Percentiles rank a stretch among this genome's conserved stretches.
phyloP scores from a whole-genome alignment of 2,113 vertebrate species.

The Bubo blakistoni region DNA sequence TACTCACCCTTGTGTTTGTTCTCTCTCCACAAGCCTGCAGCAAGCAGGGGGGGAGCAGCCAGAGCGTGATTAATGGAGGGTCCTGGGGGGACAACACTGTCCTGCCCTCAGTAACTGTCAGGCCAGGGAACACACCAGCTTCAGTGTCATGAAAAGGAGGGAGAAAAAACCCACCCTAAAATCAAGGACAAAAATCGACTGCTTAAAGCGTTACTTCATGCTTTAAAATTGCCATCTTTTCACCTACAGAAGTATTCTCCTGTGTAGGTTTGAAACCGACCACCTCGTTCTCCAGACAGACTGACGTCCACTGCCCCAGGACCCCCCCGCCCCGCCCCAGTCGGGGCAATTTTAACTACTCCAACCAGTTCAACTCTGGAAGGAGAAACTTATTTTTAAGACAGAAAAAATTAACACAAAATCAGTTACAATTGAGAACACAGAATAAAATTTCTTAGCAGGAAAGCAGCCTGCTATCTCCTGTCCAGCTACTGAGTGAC shows the following conservation, averaged over 20 bases:
- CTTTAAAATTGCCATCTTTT: neutral
- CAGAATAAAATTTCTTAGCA: neutral
- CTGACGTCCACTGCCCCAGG: neutral
- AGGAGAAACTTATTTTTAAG: neutral
- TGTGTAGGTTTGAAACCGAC: fast-evolving
- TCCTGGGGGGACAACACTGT: fast-evolving
- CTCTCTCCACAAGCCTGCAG: neutral
- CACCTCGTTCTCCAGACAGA: neutral
- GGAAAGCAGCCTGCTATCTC: neutral
- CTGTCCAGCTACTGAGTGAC: neutral
- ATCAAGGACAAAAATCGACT: neutral
- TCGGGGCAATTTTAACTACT: neutral
- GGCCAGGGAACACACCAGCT: neutral
- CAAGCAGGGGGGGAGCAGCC: neutral
- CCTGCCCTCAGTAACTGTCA: neutral
- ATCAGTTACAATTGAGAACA: neutral
- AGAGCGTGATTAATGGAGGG: neutral
- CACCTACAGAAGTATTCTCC: neutral
- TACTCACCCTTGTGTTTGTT: fast-evolving
- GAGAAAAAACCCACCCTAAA: neutral
- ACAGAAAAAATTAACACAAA: neutral
- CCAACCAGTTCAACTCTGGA: neutral
- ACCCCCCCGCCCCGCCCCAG: neutral
- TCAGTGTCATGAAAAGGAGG: neutral
- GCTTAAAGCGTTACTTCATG: fast-evolving